Percentiles rank a stretch among this genome's conserved stretches.
phyloP scores from a whole-genome alignment of 2,113 vertebrate genomes.

The Entomyzon cyanotis region DNA sequence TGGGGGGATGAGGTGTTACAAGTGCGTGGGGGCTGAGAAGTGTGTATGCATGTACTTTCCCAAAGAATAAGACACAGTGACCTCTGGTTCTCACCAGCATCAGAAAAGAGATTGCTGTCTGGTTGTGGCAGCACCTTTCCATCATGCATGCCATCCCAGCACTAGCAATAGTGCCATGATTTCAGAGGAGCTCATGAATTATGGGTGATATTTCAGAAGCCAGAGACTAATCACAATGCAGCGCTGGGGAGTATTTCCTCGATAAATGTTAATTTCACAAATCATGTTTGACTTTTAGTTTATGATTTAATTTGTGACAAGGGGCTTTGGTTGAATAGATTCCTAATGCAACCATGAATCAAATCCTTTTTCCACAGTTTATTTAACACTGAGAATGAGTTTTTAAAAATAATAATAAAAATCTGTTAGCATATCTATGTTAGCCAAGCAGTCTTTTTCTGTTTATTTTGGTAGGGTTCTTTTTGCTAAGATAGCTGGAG shows the following conservation, averaged over 20 bases:
- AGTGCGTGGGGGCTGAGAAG: background rate
- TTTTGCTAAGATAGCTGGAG: background rate
- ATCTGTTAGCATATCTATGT: background rate
- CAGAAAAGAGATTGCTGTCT: background rate
- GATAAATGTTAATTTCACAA: constrained; percentile 75
- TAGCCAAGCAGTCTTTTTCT: background rate
- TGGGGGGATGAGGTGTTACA: background rate
- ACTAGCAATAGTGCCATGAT: background rate
- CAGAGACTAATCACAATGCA: constrained; percentile 49
- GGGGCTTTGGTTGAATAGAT: constrained; percentile 74
- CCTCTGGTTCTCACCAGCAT: background rate
- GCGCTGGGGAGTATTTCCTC: constrained; percentile 66
- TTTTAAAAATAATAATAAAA: constrained; percentile 6
- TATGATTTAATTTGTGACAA: constrained; percentile 79
- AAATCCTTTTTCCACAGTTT: constrained; percentile 43
- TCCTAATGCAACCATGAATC: constrained; percentile 80
- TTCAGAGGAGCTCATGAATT: constrained; percentile 46
- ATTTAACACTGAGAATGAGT: constrained; percentile 28
- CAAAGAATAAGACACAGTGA: background rate
- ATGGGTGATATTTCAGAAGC: constrained; percentile 65
- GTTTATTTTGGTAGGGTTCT: background rate
- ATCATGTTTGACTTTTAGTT: constrained; percentile 73
- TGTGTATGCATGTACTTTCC: background rate
- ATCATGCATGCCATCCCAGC: background rate
- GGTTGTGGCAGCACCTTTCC: constrained; percentile 14